These are phyloP conservation scores for Ruditapes philippinarum DNA, from an alignment of 1,140 invertebrate genomes.

Conservation along the genomic window DNA sequence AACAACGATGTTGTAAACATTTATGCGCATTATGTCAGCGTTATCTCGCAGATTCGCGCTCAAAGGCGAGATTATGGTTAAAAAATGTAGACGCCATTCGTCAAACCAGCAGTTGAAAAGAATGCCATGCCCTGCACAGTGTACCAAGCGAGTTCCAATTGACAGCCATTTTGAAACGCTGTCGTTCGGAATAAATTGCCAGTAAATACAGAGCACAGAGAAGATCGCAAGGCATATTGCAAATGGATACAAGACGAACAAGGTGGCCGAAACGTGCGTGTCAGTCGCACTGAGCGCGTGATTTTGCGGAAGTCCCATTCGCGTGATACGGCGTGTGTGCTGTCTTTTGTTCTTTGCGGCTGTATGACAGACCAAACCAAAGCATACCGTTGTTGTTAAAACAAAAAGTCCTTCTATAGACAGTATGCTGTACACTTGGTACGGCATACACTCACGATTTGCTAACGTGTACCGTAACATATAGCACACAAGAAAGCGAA, in stretches of 20 bases:
- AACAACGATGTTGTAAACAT: slow-evolving; percentile 43
- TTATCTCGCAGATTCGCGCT: background rate
- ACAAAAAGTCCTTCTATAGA: background rate
- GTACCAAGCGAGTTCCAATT: background rate
- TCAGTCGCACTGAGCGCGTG: slow-evolving; percentile 9
- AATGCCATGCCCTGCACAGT: background rate
- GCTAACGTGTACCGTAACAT: background rate
- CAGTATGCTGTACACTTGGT: background rate
- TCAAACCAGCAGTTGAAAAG: slow-evolving; percentile 32
- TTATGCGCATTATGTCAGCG: background rate
- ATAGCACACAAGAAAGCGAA: background rate
- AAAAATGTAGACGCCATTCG: slow-evolving; percentile 7
- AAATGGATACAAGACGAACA: slow-evolving; percentile 9
- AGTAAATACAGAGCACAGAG: background rate
- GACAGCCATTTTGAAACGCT: background rate
- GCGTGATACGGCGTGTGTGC: slow-evolving; percentile 24
- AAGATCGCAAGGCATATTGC: background rate
- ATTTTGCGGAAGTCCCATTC: slow-evolving; percentile 28
- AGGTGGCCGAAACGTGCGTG: background rate
- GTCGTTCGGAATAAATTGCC: background rate
- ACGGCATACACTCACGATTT: background rate
- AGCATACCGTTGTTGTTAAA: background rate
- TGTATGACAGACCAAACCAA: background rate
- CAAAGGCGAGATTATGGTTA: background rate
- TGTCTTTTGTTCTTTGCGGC: background rate